These are phyloP conservation scores for Zapornia atra DNA, from an alignment of 2,113 vertebrate genomes.

Conservation along the genomic window DNA sequence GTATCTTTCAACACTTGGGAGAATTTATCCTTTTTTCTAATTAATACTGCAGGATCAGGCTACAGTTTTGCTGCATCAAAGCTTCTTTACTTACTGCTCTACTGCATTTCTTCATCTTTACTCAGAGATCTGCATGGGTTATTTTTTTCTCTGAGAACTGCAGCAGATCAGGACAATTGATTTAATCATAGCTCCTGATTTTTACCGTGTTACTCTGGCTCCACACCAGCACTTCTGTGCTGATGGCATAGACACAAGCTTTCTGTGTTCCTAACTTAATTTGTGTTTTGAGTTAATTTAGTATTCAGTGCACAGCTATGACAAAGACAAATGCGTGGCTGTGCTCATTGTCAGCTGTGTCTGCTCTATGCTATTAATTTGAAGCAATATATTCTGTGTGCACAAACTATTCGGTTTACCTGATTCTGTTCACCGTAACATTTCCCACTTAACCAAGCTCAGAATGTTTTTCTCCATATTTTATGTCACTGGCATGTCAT, in stretches of 20 bases:
- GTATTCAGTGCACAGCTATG: background rate
- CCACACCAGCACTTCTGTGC: background rate
- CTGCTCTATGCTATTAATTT: background rate
- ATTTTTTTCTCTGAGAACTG: background rate
- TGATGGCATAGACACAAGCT: background rate
- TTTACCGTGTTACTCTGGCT: background rate
- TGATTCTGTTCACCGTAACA: background rate
- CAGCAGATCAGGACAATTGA: background rate
- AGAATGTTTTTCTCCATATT: background rate
- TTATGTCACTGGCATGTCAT: background rate
- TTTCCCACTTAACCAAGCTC: background rate
- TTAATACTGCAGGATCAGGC: background rate
- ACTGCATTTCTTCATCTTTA: background rate
- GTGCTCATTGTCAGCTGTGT: background rate
- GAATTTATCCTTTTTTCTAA: background rate
- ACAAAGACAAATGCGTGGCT: background rate
- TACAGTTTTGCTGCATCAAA: background rate
- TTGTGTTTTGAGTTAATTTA: background rate
- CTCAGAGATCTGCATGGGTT: background rate
- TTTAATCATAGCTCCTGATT: background rate
- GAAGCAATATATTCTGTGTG: background rate
- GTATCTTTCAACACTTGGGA: background rate
- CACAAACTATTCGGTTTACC: background rate
- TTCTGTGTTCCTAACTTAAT: background rate
- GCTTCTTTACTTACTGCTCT: background rate